These are phyloP conservation scores for Craterocephalus amniculus DNA, from an alignment of 2,797 vertebrate genomes.

Conservation along the genomic window DNA sequence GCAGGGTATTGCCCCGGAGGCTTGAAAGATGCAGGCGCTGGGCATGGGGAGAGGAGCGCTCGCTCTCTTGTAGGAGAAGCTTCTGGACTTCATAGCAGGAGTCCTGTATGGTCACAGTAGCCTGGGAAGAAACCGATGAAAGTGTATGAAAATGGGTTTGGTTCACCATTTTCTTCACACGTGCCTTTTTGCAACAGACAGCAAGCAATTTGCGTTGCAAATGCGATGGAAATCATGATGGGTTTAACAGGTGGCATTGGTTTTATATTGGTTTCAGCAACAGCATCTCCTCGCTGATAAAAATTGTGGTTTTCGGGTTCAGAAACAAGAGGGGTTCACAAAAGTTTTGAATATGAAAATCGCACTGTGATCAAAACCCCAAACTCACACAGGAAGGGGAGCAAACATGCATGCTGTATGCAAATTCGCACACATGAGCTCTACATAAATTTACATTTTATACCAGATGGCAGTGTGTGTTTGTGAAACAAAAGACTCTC, in stretches of 20 bases:
- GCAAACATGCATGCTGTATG: conserved; percentile 17
- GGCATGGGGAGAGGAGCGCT: conserved; percentile 66
- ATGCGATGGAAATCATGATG: conserved; percentile 22
- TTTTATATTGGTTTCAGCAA: neutral
- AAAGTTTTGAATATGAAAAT: conserved; percentile 72
- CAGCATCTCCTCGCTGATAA: neutral
- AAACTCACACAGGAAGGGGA: neutral
- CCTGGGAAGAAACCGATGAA: conserved; percentile 71
- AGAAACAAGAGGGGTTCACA: neutral
- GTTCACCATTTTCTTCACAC: conserved; percentile 8
- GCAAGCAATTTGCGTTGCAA: conserved; percentile 54
- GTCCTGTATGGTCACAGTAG: conserved; percentile 89
- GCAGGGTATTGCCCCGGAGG: conserved; percentile 72
- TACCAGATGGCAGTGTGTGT: conserved; percentile 20
- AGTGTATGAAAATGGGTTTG: conserved; percentile 21
- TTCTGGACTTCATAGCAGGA: conserved; percentile 89
- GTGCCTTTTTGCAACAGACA: neutral
- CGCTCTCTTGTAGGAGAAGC: conserved; percentile 83
- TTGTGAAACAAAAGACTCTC: conserved; percentile 33
- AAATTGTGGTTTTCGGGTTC: conserved; percentile 23
- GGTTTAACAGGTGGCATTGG: neutral
- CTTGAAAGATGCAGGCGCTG: conserved; percentile 42
- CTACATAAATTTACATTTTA: conserved; percentile 55
- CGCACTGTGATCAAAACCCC: conserved; percentile 21
- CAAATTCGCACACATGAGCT: conserved; percentile 35